Evolutionary conservation across 2,113 vertebrate species (phyloP), one percentile per base, ranked within the genome.

Genomic region (Trematomus loennbergii): DNA sequence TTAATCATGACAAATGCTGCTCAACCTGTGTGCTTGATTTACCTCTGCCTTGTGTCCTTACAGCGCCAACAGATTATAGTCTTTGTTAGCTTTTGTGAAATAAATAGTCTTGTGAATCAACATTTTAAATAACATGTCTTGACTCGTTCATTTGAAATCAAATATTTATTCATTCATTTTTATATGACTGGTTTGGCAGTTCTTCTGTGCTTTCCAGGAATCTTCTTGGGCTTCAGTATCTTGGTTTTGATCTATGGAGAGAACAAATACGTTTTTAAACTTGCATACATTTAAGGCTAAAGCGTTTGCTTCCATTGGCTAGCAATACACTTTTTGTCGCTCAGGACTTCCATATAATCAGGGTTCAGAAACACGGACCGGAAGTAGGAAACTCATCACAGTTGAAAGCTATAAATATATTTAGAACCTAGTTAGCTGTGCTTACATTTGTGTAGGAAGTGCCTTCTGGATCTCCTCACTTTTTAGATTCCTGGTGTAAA

Each of bases 391-490:
- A 8, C 10, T 53, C 58, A 60, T 59, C 54, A 57, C 22, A 12
- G 54, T 57, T 57, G 54, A 57, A 6, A 57, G 20, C 3, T 25
- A 11, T 12, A 40, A 57, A 12, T 2, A 22, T 7, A 12, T 22
- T 55, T 9, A 40, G 36, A 40, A 40, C 7, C 4, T 3, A 25
- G 10, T 25, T 9, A 22, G 15, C 9, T 0, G 20, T 12, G 10
- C 54, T 96, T 88, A 99, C 1, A 96, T 91, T 12, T 99, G 97
- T 86, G 94, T 88, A 48, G 99, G 95, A 75, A 99, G 98, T 67
- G 97, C 98, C 96, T 87, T 96, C 97, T 0, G 97, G 7, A 40
- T 5, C 36, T 40, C 36, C 8, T 40, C 36, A 40, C 36, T 40
- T 29, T 29, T 40, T 1, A 40, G 7, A 40, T 55, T 97, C 92